Base-by-base conservation (phyloP, 1,140 invertebrate genomes). In the Lordiphosa stackelbergi region DNA sequence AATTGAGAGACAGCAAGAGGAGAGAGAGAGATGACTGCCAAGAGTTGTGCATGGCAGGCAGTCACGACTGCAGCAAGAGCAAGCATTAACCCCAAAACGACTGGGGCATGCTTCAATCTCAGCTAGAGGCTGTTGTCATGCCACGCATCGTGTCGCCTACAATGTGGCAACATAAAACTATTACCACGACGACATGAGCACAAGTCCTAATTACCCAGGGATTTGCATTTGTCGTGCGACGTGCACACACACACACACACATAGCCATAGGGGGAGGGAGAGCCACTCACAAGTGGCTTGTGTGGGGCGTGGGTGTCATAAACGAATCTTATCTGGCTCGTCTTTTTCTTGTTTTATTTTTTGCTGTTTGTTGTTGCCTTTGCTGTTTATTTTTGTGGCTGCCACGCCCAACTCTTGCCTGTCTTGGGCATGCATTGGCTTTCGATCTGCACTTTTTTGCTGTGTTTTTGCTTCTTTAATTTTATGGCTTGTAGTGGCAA, bases 121-220 rank as follows among this genome's bases (percentile, higher is more conserved):
- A 61, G 71, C 47, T 52, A 51, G 56, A 36, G 49, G 53, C 35
- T 48, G 62, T 36, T 53, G 52, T 43, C 53, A 45, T 68, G 54
- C 52, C 70, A 63, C 68, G 66, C 75, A 81, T 66, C 75, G 70
- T 71, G 71, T 75, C 77, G 75, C 71, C 71, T 83, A 81, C 77
- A 81, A 83, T 81, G 77, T 81, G 77, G 77, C 72, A 81, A 81
- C 77, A 81, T 81, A 81, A 81, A 81, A 81, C 77, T 81, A 81
- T 81, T 81, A 81, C 77, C 77, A 83, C 72, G 77, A 69, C 77
- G 77, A 83, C 77, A 81, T 81, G 77, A 83, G 77, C 77, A 83
- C 77, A 81, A 69, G 72, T 81, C 77, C 77, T 81, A 81, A 81
- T 81, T 81, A 83, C 72, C 77, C 64, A 83, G 69, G 77, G 77